Conservation (phyloP, 2,113 vertebrate species). For the Notothenia coriiceps region DNA sequence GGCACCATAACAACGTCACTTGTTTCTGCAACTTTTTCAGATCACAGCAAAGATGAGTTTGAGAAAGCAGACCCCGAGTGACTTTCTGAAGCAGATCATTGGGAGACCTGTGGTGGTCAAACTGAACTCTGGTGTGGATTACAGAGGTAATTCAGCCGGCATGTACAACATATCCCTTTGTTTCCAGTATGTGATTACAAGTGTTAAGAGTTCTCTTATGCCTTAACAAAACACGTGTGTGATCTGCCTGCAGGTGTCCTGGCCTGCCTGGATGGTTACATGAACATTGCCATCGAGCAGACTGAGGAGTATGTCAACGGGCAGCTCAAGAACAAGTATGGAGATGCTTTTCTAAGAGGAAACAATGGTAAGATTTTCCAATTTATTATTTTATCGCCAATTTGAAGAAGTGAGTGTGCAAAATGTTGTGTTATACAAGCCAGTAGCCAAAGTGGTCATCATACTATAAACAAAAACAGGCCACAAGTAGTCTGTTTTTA, state of each 20-base stretch:
- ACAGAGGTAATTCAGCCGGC: conserved; percentile 88
- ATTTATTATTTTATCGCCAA: not conserved
- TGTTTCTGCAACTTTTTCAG: not conserved
- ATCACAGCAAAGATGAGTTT: conserved; percentile 90
- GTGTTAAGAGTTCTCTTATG: not conserved
- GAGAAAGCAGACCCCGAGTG: conserved; percentile 97
- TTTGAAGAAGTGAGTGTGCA: too few species aligned
- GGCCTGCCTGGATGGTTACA: conserved; percentile 98
- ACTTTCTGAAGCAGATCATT: conserved; percentile 99
- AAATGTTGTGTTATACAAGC: too few species aligned
- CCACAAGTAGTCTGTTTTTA: too few species aligned
- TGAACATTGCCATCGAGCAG: conserved; percentile 99
- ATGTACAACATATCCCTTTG: too few species aligned
- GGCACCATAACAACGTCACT: not conserved
- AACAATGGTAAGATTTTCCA: conserved; percentile 91
- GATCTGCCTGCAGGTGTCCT: conserved; percentile 88
- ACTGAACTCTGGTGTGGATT: conserved; percentile 98
- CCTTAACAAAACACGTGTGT: not conserved
- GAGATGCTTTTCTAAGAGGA: conserved; percentile 97
- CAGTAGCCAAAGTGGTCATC: too few species aligned
- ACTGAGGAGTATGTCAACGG: conserved; percentile 99
- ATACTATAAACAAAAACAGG: too few species aligned
- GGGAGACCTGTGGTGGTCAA: conserved; percentile 98
- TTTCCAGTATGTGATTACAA: not conserved
- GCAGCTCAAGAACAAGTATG: conserved; percentile 98